A percentile compares a stretch with the other conserved stretches of the same genome.
These are phyloP conservation scores for Marisa cornuarietis DNA, from an alignment of 1,140 invertebrate genomes.

Conservation along the genomic window DNA sequence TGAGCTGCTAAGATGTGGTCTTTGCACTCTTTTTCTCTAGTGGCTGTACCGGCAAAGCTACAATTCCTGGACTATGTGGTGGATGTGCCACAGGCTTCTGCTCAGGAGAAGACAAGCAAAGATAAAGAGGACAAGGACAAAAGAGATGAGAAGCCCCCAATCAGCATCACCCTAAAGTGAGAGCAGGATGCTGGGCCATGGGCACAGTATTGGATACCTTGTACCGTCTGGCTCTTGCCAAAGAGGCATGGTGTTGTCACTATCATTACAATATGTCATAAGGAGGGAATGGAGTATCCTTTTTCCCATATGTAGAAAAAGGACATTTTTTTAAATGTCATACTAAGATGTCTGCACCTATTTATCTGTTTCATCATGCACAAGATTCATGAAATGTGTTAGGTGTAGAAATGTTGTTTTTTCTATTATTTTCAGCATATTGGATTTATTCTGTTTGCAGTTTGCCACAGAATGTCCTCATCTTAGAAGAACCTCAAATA, in stretches of 20 bases:
- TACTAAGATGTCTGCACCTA: too few relatives aligned
- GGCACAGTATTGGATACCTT: too few relatives aligned
- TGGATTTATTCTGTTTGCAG: constrained; percentile 34
- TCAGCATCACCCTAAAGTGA: constrained; percentile 55
- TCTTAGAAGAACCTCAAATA: constrained; percentile 61
- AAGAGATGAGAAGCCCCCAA: constrained; percentile 57
- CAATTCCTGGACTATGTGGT: constrained; percentile 57
- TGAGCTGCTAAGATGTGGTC: too few relatives aligned
- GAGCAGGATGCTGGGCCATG: background rate
- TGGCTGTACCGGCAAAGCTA: constrained; percentile 56
- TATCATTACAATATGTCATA: too few relatives aligned
- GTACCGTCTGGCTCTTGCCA: too few relatives aligned
- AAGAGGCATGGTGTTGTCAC: too few relatives aligned
- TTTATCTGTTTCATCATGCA: too few relatives aligned
- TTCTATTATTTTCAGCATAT: background rate
- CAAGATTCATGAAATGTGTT: too few relatives aligned
- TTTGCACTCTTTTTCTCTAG: constrained; percentile 28
- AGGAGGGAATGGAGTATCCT: too few relatives aligned
- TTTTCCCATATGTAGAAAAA: too few relatives aligned
- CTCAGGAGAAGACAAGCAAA: constrained; percentile 23
- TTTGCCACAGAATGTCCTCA: constrained; percentile 56
- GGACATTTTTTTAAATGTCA: too few relatives aligned
- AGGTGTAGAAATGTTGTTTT: background rate
- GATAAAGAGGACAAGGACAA: constrained; percentile 51
- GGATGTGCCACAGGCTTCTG: constrained; percentile 32